Conservation (phyloP, 1,140 invertebrate genomes). For the Achatina immaculata region DNA sequence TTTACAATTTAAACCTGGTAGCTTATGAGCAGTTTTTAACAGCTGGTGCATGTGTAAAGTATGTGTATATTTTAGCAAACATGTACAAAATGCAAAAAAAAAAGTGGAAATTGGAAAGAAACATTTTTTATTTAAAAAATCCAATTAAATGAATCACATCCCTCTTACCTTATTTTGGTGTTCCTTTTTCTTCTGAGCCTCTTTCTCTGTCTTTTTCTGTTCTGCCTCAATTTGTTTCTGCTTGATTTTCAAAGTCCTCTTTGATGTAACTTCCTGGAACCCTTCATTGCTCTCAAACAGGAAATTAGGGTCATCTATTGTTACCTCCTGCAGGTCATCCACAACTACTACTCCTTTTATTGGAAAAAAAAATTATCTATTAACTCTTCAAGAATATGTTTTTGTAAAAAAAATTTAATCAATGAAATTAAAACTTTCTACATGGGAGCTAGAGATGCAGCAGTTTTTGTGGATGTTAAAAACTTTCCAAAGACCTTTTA, state of each 20-base stretch:
- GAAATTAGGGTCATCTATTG: slow-evolving; percentile 71
- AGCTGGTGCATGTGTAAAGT: too few relatives aligned
- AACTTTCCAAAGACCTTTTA: too few relatives aligned
- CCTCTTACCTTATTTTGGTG: slow-evolving; percentile 51
- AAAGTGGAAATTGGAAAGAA: too few relatives aligned
- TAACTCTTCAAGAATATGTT: slow-evolving; percentile 19
- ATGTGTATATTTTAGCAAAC: too few relatives aligned
- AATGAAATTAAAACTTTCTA: too few relatives aligned
- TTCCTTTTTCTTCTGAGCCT: slow-evolving; percentile 55
- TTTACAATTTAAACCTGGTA: too few relatives aligned
- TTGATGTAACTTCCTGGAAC: slow-evolving; percentile 89
- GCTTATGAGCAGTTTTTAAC: too few relatives aligned
- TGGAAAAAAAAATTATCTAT: slow-evolving; percentile 6
- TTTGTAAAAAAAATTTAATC: too few relatives aligned
- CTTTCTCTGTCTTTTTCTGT: slow-evolving; percentile 62
- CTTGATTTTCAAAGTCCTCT: slow-evolving; percentile 76
- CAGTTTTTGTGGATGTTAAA: too few relatives aligned
- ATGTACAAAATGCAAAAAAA: too few relatives aligned
- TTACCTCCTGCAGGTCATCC: slow-evolving; percentile 75
- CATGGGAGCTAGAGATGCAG: too few relatives aligned
- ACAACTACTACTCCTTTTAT: slow-evolving; percentile 75
- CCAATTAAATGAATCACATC: background rate
- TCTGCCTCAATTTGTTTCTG: slow-evolving; percentile 70
- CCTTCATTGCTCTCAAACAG: slow-evolving; percentile 78
- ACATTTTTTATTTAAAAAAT: too few relatives aligned